phyloP scores from a whole-genome alignment of 2,888 invertebrate genomes.

The Helicoverpa assulta region DNA sequence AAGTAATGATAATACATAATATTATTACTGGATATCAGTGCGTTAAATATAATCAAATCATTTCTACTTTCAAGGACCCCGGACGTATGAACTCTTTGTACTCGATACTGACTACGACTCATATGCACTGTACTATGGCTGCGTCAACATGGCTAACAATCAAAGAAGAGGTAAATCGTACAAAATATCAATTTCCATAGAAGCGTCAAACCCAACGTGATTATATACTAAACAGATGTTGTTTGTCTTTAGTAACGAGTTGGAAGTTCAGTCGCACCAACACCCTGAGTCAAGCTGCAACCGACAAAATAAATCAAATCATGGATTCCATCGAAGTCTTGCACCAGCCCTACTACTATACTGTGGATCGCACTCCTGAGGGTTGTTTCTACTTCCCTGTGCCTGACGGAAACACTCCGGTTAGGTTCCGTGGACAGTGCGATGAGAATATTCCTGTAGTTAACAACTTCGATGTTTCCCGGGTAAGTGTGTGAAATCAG shows the following conservation, averaged over 20 bases:
- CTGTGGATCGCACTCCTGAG: constrained; percentile 63
- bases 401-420: constrained; percentile 31
- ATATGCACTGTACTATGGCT: constrained; percentile 91
- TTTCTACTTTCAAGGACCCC: constrained; percentile 11
- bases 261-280: constrained; percentile 76
- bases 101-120: constrained; percentile 90
- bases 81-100: constrained; percentile 1
- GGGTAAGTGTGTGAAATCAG: constrained; percentile 43
- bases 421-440: constrained; percentile 58
- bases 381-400: constrained; percentile 64
- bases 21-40: not conserved
- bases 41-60: not conserved
- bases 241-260: constrained; percentile 69
- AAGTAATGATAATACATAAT: not conserved
- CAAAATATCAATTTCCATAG: not conserved
- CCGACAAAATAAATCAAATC: constrained; percentile 62
- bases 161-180: constrained; percentile 77
- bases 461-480: constrained; percentile 41
- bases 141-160: constrained; percentile 81
- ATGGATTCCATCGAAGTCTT: constrained; percentile 65
- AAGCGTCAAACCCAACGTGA: not conserved
- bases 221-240: not conserved
- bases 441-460: constrained; percentile 48
- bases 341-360: constrained; percentile 68
- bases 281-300: constrained; percentile 60